Conservation (phyloP, 2,888 invertebrate genomes). For the Prenolepis imparis region DNA sequence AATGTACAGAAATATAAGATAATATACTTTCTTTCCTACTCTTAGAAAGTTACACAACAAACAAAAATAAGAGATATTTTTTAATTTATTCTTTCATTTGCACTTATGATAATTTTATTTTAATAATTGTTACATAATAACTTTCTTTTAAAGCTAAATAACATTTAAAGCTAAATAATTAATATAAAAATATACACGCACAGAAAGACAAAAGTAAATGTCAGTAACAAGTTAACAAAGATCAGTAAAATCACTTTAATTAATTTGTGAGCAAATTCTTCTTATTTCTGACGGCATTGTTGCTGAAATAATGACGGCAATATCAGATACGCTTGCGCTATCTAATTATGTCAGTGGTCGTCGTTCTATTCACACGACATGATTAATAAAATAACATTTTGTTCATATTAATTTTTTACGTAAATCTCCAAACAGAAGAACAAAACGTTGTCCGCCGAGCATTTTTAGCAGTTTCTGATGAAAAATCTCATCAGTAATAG, state of each 20-base stretch:
- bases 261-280: conserved; percentile 22
- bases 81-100: background rate
- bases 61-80: conserved; percentile 12
- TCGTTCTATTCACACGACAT: conserved; percentile 46
- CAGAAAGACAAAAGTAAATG: background rate
- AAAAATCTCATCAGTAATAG: background rate
- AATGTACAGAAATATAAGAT: background rate
- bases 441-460: conserved; percentile 29
- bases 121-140: background rate
- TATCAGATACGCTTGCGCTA: conserved; percentile 55
- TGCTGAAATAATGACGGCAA: conserved; percentile 56
- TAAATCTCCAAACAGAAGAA: conserved; percentile 36
- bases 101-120: background rate
- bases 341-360: conserved; percentile 47
- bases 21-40: background rate
- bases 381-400: conserved; percentile 48
- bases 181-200: background rate
- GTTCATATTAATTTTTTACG: conserved; percentile 37
- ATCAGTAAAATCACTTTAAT: background rate
- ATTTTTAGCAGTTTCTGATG: conserved; percentile 2
- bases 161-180: background rate
- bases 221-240: background rate
- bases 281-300: conserved; percentile 53
- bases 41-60: background rate
- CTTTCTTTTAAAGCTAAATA: background rate